Evolutionary conservation across 2,797 vertebrate genomes (phyloP), one percentile per base, ranked within the genome.

Genomic region (Silurus aristotelis): DNA sequence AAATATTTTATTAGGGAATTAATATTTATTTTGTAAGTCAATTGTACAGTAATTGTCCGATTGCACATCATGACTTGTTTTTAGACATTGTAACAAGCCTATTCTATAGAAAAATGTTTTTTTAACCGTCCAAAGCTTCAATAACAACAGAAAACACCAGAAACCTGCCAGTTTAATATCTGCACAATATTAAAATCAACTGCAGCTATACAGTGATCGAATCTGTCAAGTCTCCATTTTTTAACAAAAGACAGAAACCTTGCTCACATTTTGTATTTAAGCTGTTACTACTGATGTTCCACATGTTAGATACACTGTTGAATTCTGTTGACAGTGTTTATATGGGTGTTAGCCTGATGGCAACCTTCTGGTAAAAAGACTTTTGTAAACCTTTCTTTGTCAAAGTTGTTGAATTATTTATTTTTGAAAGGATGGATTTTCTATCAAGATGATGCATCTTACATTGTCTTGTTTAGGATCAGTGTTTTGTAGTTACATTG

Each of bases 391-490:
- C 68, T 15, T 14, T 52, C 20, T 72, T 72, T 73, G n/a, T 55
- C 72, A 75, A 56, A 56, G 15, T 3, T 56, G 72, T n/a, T 5
- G n/a, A 0, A 52, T 15, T 75, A 55, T 73, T 27, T 52, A 52
- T 52, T 52, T 52, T 15, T 56, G 55, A 1, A 17, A 56, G n/a
- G 27, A 75, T 56, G 1, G 72, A 75, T 75, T 75, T 75, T 27
- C 72, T 56, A 56, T 75, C 48, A 75, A 56, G 72, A 25, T 15
- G 71, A 55, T 75, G n/a, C n/a, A 27, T 75, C 55, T 55, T 55
- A 75, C 14, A 75, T 19, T 56, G 48, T 12, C 72, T 52, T 79
- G 88, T 17, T 38, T 56, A 61, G 72, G 72, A 25, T 75, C 72
- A 75, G 48, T 55, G 72, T 55, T 75, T 52, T 75, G 72, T 55